These are phyloP conservation scores for Hemitrygon akajei DNA, from an alignment of 2,797 vertebrate genomes.

Conservation along the genomic window DNA sequence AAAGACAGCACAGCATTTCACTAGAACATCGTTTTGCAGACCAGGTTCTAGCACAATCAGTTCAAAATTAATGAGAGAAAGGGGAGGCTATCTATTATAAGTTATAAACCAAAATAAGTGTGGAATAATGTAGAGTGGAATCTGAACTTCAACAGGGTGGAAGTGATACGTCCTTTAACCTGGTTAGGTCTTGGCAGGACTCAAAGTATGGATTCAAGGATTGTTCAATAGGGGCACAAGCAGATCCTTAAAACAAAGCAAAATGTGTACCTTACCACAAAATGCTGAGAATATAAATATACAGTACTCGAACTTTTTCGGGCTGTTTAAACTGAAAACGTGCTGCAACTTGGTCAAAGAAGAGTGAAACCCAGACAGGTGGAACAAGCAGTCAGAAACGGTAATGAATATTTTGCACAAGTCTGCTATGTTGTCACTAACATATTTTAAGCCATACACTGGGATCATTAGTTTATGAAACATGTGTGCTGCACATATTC, in stretches of 20 bases:
- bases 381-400: background rate
- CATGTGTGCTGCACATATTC: background rate
- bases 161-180: too few species aligned
- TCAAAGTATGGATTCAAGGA: background rate
- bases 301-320: background rate
- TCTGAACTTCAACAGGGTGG: background rate
- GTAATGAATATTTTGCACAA: background rate
- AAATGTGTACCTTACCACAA: too few species aligned
- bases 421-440: background rate
- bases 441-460: background rate
- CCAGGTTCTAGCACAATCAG: background rate
- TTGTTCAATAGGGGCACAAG: background rate
- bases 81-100: background rate
- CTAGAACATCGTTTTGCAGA: background rate
- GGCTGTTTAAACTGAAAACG: background rate
- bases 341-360: too few species aligned
- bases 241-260: background rate
- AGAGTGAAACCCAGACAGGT: too few species aligned
- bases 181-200: background rate
- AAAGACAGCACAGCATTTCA: background rate
- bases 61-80: background rate
- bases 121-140: background rate
- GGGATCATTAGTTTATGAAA: background rate
- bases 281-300: background rate
- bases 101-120: background rate